These are phyloP conservation scores for Callocephalon fimbriatum DNA, from an alignment of 2,113 vertebrate species.

Conservation along the genomic window DNA sequence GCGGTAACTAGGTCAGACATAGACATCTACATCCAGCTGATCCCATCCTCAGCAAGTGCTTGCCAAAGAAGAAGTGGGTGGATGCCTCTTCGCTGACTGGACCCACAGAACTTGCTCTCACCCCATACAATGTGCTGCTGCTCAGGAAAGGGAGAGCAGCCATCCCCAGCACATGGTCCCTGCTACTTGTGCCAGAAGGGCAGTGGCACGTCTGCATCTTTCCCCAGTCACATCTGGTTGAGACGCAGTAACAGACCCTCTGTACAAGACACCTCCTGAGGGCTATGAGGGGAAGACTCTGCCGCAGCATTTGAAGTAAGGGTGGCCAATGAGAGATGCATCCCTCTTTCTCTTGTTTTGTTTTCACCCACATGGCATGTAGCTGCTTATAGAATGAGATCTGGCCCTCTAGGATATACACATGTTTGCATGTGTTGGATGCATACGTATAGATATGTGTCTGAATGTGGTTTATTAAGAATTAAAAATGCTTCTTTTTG, in stretches of 20 bases:
- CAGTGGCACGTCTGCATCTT: background rate
- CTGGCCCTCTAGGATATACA: background rate
- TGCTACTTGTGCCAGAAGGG: background rate
- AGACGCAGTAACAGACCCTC: background rate
- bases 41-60: background rate
- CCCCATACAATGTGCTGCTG: background rate
- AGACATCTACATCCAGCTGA: background rate
- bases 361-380: background rate
- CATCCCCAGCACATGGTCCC: background rate
- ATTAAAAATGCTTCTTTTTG: slow-evolving; percentile 60
- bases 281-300: background rate
- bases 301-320: background rate
- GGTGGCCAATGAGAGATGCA: background rate
- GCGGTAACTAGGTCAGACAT: background rate
- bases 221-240: background rate
- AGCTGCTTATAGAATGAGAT: background rate
- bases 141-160: background rate
- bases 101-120: background rate
- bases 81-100: background rate
- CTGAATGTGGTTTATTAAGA: slow-evolving; percentile 34
- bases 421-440: slow-evolving; percentile 6
- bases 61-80: background rate
- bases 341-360: background rate
- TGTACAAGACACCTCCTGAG: background rate
- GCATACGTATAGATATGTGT: slow-evolving; percentile 8